These are phyloP conservation scores for Acrobasis repandana DNA, from an alignment of 2,888 invertebrate species.

Conservation along the genomic window DNA sequence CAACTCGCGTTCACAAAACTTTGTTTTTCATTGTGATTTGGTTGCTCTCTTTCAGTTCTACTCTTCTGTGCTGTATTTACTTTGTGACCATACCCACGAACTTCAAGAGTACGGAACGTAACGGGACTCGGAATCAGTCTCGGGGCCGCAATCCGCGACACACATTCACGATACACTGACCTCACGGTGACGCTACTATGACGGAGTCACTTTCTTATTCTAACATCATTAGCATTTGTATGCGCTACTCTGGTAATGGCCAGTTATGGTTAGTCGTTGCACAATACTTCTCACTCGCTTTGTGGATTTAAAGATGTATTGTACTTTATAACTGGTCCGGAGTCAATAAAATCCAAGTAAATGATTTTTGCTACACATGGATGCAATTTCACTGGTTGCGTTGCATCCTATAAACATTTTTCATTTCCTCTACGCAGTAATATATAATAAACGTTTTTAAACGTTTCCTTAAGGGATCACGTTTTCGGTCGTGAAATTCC, in stretches of 20 bases:
- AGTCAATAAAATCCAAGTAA: too few relatives aligned
- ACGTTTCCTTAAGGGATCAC: too few relatives aligned
- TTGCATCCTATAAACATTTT: too few relatives aligned
- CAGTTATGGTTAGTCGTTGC: background rate
- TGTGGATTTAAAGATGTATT: background rate
- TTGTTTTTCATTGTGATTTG: too few relatives aligned
- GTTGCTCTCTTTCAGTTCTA: background rate
- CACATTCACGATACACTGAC: conserved; percentile 46
- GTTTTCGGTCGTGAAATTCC: background rate
- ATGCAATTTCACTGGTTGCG: too few relatives aligned
- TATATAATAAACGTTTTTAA: too few relatives aligned
- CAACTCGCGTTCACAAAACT: too few relatives aligned
- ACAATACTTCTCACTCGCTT: background rate
- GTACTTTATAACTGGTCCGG: background rate
- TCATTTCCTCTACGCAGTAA: too few relatives aligned
- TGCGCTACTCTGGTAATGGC: background rate
- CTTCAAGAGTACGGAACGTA: conserved; percentile 43
- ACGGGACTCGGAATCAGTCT: conserved; percentile 49
- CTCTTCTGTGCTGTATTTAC: background rate
- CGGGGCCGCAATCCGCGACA: conserved; percentile 49
- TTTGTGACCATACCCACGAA: background rate
- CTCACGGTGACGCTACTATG: background rate
- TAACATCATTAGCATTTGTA: background rate
- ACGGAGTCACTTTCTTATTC: conserved; percentile 7
- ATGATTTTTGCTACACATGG: too few relatives aligned